These are phyloP conservation scores for Poeciliopsis infans DNA, from an alignment of 2,797 vertebrate genomes.

Conservation along the genomic window DNA sequence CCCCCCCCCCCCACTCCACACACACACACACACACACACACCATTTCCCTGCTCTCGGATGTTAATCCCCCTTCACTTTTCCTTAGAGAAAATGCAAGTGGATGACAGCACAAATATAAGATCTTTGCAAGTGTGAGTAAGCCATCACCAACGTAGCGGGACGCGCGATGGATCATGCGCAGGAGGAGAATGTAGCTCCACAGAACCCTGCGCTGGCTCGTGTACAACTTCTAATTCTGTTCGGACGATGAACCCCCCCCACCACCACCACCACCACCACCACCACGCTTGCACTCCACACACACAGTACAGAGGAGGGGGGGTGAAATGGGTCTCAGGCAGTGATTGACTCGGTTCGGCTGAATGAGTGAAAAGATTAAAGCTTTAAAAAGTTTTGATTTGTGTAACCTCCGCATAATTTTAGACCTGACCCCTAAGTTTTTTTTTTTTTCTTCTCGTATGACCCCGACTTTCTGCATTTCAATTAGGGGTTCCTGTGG, in stretches of 20 bases:
- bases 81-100: constrained; percentile 26
- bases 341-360: not conserved
- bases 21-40: no score
- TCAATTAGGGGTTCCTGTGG: constrained; percentile 30
- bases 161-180: constrained; percentile 74
- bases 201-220: constrained; percentile 31
- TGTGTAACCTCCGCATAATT: constrained; percentile 16
- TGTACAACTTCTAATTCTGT: constrained; percentile 51
- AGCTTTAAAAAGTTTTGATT: not conserved
- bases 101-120: constrained; percentile 42
- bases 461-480: constrained; percentile 35
- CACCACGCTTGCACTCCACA: no score
- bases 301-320: not conserved
- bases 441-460: constrained; percentile 36
- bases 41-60: constrained; percentile 24
- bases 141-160: constrained; percentile 57
- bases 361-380: not conserved
- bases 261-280: no score
- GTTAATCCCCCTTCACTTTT: constrained; percentile 34
- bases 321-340: not conserved
- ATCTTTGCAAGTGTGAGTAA: constrained; percentile 58
- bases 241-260: constrained; percentile 4
- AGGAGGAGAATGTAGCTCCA: constrained; percentile 61
- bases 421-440: constrained; percentile 30
- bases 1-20: no score